Base-by-base conservation (phyloP, 2,797 vertebrate genomes). In the Chaetodon trifasciatus region DNA sequence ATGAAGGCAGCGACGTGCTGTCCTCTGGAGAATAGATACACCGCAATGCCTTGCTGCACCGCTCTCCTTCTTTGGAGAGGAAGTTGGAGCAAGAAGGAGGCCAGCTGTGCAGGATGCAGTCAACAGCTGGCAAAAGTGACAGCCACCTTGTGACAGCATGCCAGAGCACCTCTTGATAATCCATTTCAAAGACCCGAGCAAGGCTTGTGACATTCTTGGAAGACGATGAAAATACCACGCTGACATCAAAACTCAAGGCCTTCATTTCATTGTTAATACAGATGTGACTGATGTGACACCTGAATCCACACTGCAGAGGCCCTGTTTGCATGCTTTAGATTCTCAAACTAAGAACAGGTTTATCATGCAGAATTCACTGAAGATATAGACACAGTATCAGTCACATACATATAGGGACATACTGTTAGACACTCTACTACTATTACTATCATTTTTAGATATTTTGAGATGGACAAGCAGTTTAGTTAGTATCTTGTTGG, bases 41-140 rank as follows among this genome's bases (percentile, higher is more conserved):
- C 28, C 72, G 44, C 75, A 37, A 78, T 61, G 72, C 67, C 74
- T 74, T 58, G 40, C 35, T 44, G 76, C 63, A 37, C 61, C 24
- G 60, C 53, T 89, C 37, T 62, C 78, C 61, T 80, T 69, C 66
- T 61, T 63, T 62, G 66, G 70, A 82, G 74, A 74, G 70, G 83
- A 85, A 79, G 80, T 58, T 71, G 85, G 86, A 87, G 86, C 24
- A 42, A 84, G 55, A 68, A 86, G 79, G 39, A 7, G 61, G 68
- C 84, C 89, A 92, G 89, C 83, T 92, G 90, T 83, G 83, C 84
- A 72, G 74, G 69, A 84, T 81, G 75, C 73, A 16, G 82, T 61
- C 73, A 86, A 71, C 90, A 91, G 85, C 87, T 90, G 85, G 89
- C 79, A 72, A 32, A 72, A 75, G 71, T 78, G 86, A 89, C 86